Percentiles rank a stretch among this genome's conserved stretches.
Evolutionary conservation across 2,797 vertebrate genomes (phyloP).

Genomic region (Fistularia commersonii): DNA sequence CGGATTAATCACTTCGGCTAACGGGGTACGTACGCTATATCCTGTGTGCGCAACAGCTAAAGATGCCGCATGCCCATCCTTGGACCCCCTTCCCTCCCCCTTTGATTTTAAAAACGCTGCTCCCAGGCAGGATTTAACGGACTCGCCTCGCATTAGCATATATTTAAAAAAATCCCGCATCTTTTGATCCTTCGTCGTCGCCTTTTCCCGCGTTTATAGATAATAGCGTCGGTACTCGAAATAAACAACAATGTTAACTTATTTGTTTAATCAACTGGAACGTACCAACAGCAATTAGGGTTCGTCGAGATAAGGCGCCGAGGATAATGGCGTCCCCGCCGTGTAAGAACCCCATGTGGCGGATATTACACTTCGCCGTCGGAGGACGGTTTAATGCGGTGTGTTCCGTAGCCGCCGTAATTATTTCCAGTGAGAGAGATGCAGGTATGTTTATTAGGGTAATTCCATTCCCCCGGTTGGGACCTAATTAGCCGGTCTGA

Average conservation of each 20-base stretch:
- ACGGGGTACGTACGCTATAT: too few species aligned
- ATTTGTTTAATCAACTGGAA: slow-evolving; percentile 26
- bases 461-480: slow-evolving; percentile 17
- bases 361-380: background rate
- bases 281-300: slow-evolving; percentile 1
- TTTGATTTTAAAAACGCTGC: slow-evolving; percentile 40
- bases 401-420: slow-evolving; percentile 7
- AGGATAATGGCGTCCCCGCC: slow-evolving; percentile 1
- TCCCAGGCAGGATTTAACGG: slow-evolving; percentile 27
- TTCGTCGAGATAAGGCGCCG: slow-evolving; percentile 11
- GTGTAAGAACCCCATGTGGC: background rate
- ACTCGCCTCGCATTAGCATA: slow-evolving; percentile 37
- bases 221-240: slow-evolving; percentile 5
- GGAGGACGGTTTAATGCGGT: slow-evolving; percentile 1
- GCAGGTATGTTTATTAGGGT: slow-evolving; percentile 1
- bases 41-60: slow-evolving; percentile 6
- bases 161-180: slow-evolving; percentile 27
- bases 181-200: too few species aligned
- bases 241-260: slow-evolving; percentile 33
- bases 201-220: slow-evolving; percentile 7
- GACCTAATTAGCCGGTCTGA: slow-evolving; percentile 13
- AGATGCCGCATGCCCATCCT: slow-evolving; percentile 18
- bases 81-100: slow-evolving; percentile 19
- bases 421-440: slow-evolving; percentile 11
- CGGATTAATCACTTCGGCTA: slow-evolving; percentile 36